A percentile compares a stretch with the other conserved stretches of the same genome.
These are phyloP conservation scores for Xanthorhoe spadicearia DNA, from an alignment of 2,888 invertebrate species.

Conservation along the genomic window DNA sequence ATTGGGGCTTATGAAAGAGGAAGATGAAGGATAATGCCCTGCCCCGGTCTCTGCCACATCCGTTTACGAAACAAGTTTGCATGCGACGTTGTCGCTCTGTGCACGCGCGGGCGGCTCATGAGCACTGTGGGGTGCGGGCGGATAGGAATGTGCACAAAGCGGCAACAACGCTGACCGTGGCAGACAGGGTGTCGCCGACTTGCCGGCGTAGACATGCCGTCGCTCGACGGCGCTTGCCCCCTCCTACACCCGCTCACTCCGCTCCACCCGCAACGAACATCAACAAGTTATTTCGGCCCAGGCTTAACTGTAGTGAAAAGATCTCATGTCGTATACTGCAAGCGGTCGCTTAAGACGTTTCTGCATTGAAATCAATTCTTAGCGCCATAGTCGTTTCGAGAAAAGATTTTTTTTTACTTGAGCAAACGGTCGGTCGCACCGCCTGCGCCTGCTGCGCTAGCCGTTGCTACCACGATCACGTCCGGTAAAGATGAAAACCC, in stretches of 20 bases:
- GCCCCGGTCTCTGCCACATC: conserved; percentile 86
- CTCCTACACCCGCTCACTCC: conserved; percentile 67
- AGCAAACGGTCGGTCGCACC: conserved; percentile 72
- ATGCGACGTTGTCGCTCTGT: conserved; percentile 83
- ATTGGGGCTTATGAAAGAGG: conserved; percentile 51
- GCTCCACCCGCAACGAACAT: conserved; percentile 76
- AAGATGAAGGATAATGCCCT: conserved; percentile 68
- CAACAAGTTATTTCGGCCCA: conserved; percentile 84
- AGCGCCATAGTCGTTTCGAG: conserved; percentile 84
- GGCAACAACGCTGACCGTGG: conserved; percentile 91
- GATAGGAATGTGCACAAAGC: conserved; percentile 80
- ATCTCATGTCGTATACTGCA: conserved; percentile 61
- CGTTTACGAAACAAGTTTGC: conserved; percentile 90
- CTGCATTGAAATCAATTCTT: conserved; percentile 54
- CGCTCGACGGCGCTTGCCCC: conserved; percentile 85
- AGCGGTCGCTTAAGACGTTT: conserved; percentile 66
- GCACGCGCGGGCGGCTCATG: conserved; percentile 77
- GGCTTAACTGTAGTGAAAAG: conserved; percentile 64
- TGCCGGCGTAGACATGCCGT: conserved; percentile 92
- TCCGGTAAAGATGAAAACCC: conserved; percentile 69
- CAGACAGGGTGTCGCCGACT: conserved; percentile 98
- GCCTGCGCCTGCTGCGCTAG: conserved; percentile 62
- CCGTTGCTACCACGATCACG: conserved; percentile 69
- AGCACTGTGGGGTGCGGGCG: conserved; percentile 76
- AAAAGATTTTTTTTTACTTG: conserved; percentile 78